A percentile compares a stretch with the other conserved stretches of the same genome.
phyloP scores from a whole-genome alignment of 2,797 vertebrate species.

The Cynodonichthys magdalenae region DNA sequence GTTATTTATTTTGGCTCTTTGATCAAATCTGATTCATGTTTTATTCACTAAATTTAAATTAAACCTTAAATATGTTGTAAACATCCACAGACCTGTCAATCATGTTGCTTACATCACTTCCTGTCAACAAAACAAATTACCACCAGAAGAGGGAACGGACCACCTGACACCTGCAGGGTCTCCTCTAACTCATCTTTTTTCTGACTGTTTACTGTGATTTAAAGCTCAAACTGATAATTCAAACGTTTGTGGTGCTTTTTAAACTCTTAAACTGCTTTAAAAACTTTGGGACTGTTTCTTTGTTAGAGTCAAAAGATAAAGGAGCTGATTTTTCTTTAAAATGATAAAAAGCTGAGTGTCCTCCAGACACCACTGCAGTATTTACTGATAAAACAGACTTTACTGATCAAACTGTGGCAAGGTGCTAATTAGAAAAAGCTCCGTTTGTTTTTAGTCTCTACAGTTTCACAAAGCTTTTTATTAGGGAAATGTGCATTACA shows the following conservation, averaged over 20 bases:
- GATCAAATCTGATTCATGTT: background rate
- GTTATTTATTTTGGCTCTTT: background rate
- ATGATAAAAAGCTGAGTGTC: no score
- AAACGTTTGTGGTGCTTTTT: background rate
- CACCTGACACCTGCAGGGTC: constrained; percentile 14
- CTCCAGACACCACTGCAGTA: constrained; percentile 56
- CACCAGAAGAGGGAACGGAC: constrained; percentile 34
- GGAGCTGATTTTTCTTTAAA: constrained; percentile 16
- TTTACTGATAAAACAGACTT: constrained; percentile 67
- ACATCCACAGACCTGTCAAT: constrained; percentile 5
- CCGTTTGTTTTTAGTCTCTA: constrained; percentile 44
- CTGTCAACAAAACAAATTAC: constrained; percentile 28
- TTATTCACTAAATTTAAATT: background rate
- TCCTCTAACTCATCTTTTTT: background rate
- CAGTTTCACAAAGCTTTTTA: constrained; percentile 61
- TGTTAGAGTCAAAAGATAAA: constrained; percentile 10
- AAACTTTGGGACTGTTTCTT: background rate
- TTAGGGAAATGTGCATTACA: constrained; percentile 82
- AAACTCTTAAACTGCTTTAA: background rate
- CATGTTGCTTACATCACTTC: constrained; percentile 42
- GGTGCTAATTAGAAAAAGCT: constrained; percentile 68
- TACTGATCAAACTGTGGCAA: constrained; percentile 61
- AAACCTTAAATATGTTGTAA: background rate
- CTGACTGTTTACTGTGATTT: constrained; percentile 31
- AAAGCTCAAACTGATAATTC: constrained; percentile 22